These are phyloP conservation scores for Drosophila rellima DNA, from an alignment of 2,888 invertebrate genomes.

Conservation along the genomic window DNA sequence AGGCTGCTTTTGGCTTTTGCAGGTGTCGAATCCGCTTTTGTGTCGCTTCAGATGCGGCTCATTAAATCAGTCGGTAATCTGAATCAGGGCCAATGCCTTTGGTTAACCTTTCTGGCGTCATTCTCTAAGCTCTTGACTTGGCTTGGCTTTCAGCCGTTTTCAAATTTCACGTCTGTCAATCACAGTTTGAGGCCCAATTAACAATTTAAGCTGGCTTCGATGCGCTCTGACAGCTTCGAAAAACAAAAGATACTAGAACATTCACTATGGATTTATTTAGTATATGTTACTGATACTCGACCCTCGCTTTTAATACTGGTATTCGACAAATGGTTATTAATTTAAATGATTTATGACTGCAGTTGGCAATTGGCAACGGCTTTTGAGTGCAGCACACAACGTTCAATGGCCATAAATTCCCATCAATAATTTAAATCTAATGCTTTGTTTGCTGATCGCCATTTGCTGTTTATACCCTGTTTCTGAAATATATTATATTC, in stretches of 20 bases:
- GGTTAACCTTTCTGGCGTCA: constrained; percentile 42
- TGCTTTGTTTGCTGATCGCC: constrained; percentile 37
- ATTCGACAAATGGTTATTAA: constrained; percentile 52
- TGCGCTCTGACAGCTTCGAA: constrained; percentile 7
- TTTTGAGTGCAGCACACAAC: constrained; percentile 36
- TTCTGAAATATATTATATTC: no score
- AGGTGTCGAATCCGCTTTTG: constrained; percentile 48
- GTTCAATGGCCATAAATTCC: constrained; percentile 68
- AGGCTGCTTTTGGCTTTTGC: constrained; percentile 1
- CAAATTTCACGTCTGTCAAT: constrained; percentile 62
- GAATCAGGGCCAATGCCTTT: constrained; percentile 28
- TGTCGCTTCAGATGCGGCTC: constrained; percentile 67
- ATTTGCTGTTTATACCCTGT: not conserved
- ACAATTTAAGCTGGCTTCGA: constrained; percentile 43
- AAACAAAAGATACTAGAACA: not conserved
- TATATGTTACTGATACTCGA: not conserved
- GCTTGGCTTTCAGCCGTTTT: constrained; percentile 34
- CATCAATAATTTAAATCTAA: constrained; percentile 71
- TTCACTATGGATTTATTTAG: not conserved
- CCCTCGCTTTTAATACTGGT: constrained; percentile 37
- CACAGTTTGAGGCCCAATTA: constrained; percentile 61
- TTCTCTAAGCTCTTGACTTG: constrained; percentile 6
- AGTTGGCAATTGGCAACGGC: constrained; percentile 41
- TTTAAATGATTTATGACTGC: constrained; percentile 66
- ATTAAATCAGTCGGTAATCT: constrained; percentile 71